These are phyloP conservation scores for Australoheros scitulus DNA, from an alignment of 2,113 vertebrate species.

Conservation along the genomic window DNA sequence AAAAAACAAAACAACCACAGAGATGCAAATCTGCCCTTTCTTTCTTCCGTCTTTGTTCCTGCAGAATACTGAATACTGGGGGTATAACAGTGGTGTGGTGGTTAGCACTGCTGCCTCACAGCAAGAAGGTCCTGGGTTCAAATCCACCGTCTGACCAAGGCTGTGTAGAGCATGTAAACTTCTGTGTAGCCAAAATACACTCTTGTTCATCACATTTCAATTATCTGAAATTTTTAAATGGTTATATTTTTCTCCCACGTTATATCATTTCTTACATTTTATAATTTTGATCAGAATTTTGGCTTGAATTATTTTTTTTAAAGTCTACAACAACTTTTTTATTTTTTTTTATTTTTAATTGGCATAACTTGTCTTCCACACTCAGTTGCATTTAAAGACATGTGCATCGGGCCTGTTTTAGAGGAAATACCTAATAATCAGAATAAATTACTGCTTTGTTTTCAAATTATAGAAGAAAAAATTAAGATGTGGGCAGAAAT, in stretches of 20 bases:
- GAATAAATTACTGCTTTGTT: neutral
- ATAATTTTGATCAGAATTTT: rapidly evolving
- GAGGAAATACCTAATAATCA: neutral
- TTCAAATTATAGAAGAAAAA: neutral
- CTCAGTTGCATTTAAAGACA: neutral
- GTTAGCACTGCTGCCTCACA: no score
- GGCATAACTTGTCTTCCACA: neutral
- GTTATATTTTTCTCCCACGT: neutral
- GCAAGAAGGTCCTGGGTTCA: no score
- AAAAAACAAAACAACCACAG: neutral
- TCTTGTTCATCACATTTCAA: no score
- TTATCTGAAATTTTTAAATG: neutral
- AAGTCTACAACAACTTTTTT: neutral
- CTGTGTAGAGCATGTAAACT: no score
- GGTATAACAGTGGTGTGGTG: no score
- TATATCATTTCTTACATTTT: neutral
- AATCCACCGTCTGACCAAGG: no score
- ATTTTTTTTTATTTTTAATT: neutral
- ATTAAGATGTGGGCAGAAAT: neutral
- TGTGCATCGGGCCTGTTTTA: neutral
- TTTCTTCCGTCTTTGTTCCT: no score
- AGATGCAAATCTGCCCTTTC: rapidly evolving
- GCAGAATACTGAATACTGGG: no score
- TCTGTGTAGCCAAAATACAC: no score
- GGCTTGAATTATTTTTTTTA: neutral